Conservation (phyloP, 2,888 invertebrate genomes). For the Ametastegia equiseti region DNA sequence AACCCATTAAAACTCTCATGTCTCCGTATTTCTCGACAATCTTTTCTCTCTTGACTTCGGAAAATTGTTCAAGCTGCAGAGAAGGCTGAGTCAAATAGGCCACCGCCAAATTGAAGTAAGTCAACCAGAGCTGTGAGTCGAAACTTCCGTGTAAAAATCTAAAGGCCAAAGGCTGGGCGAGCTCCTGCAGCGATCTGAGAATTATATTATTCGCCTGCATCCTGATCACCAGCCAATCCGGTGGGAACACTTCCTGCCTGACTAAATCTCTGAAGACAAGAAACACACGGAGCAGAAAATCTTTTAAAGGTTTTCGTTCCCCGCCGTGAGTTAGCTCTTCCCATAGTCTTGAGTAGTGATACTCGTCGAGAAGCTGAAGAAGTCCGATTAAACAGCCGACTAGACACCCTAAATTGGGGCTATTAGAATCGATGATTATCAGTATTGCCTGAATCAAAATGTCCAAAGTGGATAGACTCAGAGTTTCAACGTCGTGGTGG, state of each 20-base stretch:
- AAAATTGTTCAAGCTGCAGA: slow-evolving; percentile 88
- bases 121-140: slow-evolving; percentile 82
- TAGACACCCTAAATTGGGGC: slow-evolving; percentile 86
- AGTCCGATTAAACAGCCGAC: slow-evolving; percentile 92
- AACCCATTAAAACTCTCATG: slow-evolving; percentile 95
- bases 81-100: slow-evolving; percentile 89
- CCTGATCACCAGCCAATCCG: slow-evolving; percentile 94
- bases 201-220: slow-evolving; percentile 93
- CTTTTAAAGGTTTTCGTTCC: slow-evolving; percentile 89
- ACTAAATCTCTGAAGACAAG: slow-evolving; percentile 89
- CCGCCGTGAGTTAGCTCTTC: slow-evolving; percentile 83
- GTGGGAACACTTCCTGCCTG: slow-evolving; percentile 87
- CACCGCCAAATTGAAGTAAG: slow-evolving; percentile 89
- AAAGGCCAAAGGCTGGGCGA: slow-evolving; percentile 91
- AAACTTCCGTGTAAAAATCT: slow-evolving; percentile 85
- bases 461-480: slow-evolving; percentile 89
- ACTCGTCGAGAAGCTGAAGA: slow-evolving; percentile 90
- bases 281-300: slow-evolving; percentile 90
- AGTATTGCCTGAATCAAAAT: slow-evolving; percentile 92
- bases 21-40: slow-evolving; percentile 90
- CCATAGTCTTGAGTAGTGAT: slow-evolving; percentile 92
- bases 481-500: slow-evolving; percentile 89
- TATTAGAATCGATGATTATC: slow-evolving; percentile 87
- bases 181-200: slow-evolving; percentile 90
- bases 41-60: slow-evolving; percentile 88